Evolutionary conservation across 2,113 vertebrate species (phyloP).

Genomic region (Desmodus rotundus): DNA sequence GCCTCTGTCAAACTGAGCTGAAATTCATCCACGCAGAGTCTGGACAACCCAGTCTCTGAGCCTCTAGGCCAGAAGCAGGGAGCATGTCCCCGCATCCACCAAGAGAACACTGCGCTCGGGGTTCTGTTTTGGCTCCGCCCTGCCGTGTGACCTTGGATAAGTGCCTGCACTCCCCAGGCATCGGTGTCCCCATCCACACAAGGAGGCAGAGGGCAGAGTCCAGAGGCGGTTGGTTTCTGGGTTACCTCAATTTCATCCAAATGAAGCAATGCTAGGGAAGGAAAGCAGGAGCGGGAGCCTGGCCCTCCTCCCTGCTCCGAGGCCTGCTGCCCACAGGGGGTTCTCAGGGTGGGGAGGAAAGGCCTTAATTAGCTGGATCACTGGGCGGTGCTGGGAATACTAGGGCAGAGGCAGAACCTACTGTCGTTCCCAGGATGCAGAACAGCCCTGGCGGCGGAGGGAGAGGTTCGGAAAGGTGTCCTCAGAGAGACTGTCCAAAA

Average conservation of each 20-base stretch:
- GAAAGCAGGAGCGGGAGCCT: background rate
- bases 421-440: constrained; percentile 48
- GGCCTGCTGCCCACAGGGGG: constrained; percentile 39
- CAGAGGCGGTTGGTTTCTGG: background rate
- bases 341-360: constrained; percentile 52
- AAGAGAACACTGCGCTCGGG: background rate
- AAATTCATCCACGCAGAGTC: background rate
- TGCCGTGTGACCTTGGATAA: background rate
- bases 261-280: background rate
- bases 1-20: background rate
- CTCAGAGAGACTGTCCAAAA: background rate
- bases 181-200: background rate
- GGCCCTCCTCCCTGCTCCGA: constrained; percentile 7
- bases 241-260: background rate
- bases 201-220: background rate
- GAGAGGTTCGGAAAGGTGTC: background rate
- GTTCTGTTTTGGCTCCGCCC: background rate
- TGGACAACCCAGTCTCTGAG: background rate
- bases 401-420: background rate
- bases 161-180: background rate
- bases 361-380: constrained; percentile 62
- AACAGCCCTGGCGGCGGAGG: background rate
- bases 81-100: background rate
- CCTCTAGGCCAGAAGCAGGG: background rate
- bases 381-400: constrained; percentile 23